Conservation (phyloP, 1,140 invertebrate genomes). For the Helicoverpa armigera region DNA sequence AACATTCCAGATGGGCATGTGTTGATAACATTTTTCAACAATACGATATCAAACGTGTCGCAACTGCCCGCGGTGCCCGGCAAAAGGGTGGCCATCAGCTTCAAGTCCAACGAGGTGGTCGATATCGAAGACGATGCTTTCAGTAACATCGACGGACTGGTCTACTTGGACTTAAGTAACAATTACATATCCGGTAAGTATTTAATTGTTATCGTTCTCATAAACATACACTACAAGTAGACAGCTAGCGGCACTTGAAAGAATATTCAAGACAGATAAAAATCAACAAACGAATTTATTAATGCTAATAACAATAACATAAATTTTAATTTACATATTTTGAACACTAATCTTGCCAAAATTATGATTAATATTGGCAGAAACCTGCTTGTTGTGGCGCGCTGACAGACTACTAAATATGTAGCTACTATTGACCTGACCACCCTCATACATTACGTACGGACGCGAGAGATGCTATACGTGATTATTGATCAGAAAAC, state of each 20-base stretch:
- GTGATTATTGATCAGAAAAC: slow-evolving; percentile 50
- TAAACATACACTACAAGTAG: not conserved
- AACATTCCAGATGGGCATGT: slow-evolving; percentile 75
- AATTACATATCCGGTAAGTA: slow-evolving; percentile 89
- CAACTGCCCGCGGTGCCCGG: slow-evolving; percentile 70
- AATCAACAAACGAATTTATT: not conserved
- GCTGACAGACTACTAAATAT: no score
- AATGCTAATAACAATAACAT: not conserved
- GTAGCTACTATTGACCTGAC: not conserved
- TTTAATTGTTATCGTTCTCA: not conserved
- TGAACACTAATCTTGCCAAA: not conserved
- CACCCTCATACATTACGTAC: not conserved
- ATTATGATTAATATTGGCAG: not conserved
- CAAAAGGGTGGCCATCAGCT: slow-evolving; percentile 74
- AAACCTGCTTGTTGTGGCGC: no score
- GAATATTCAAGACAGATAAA: not conserved
- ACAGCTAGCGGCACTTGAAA: not conserved
- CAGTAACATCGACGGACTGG: slow-evolving; percentile 88
- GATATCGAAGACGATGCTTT: slow-evolving; percentile 89
- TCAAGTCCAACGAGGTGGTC: slow-evolving; percentile 84
- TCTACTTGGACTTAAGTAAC: slow-evolving; percentile 90
- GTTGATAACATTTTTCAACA: slow-evolving; percentile 80
- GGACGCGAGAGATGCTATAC: slow-evolving; percentile 2
- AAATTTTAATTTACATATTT: slow-evolving; percentile 10
- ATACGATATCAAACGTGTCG: slow-evolving; percentile 78